A percentile compares a stretch with the other conserved stretches of the same genome.
Conservation (phyloP, 2,888 invertebrate species). For the Arge pagana region DNA sequence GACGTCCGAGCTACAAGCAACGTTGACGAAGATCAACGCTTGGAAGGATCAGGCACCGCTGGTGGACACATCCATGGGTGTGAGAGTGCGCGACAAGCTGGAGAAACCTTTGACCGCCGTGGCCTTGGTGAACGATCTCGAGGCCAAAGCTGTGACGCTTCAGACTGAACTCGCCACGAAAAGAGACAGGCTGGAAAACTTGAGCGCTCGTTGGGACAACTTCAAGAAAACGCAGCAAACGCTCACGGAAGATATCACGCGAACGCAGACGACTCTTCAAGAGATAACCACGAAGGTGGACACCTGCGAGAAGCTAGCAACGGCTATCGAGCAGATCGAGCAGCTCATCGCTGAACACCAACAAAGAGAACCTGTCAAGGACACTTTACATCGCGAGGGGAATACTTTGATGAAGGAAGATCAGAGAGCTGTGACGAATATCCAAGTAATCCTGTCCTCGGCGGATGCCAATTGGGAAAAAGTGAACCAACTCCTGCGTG, state of each 20-base stretch:
- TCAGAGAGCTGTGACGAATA: constrained; percentile 76
- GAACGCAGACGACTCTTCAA: constrained; percentile 63
- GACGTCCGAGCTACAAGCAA: constrained; percentile 70
- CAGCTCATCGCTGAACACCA: constrained; percentile 61
- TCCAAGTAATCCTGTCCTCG: constrained; percentile 78
- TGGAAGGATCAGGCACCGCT: constrained; percentile 74
- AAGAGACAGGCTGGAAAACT: constrained; percentile 70
- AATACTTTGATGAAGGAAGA: constrained; percentile 80
- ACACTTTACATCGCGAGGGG: constrained; percentile 79
- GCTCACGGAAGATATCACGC: constrained; percentile 68
- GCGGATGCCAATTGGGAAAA: constrained; percentile 83
- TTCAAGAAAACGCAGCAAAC: constrained; percentile 76
- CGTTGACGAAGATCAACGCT: constrained; percentile 69
- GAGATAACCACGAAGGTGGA: constrained; percentile 62
- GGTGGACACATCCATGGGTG: constrained; percentile 70
- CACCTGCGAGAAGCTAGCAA: constrained; percentile 59
- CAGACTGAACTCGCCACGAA: constrained; percentile 71
- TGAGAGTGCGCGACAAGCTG: constrained; percentile 73
- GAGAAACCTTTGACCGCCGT: constrained; percentile 76
- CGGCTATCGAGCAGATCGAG: constrained; percentile 62
- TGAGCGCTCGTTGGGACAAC: constrained; percentile 76
- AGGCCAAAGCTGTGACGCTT: constrained; percentile 70
- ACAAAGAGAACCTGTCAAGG: constrained; percentile 67
- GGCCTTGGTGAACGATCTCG: constrained; percentile 73
- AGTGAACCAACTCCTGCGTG: constrained; percentile 73